Percentiles rank a stretch among this genome's conserved stretches.
Conservation (phyloP, 2,888 invertebrate species). For the Eristalis arbustorum region DNA sequence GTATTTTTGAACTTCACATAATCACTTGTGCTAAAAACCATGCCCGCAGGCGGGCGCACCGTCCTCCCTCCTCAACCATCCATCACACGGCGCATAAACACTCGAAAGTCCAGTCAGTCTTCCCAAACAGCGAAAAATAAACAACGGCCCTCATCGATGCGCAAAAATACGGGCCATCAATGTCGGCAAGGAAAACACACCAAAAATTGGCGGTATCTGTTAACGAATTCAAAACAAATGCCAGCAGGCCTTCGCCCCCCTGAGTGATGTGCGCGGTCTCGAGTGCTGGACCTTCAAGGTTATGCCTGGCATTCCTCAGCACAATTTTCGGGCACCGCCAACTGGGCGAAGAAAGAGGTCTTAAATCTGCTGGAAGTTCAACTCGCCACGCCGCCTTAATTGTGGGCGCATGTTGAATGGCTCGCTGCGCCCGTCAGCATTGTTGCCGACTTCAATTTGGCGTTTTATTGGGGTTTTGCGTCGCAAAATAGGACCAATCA, state of each 20-base stretch:
- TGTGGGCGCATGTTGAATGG: constrained; percentile 26
- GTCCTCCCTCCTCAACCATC: background rate
- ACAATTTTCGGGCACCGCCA: background rate
- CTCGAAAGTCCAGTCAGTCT: background rate
- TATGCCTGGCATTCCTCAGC: background rate
- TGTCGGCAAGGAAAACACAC: constrained; percentile 5
- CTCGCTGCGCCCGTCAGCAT: background rate
- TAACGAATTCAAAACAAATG: constrained; percentile 29
- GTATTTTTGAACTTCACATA: background rate
- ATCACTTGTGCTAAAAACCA: constrained; percentile 14
- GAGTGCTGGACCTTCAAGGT: background rate
- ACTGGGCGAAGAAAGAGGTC: background rate
- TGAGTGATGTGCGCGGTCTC: background rate
- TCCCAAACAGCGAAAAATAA: background rate
- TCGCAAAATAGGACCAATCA: constrained; percentile 38
- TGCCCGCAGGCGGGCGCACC: background rate
- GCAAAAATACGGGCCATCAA: background rate
- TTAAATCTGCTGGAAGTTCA: constrained; percentile 26
- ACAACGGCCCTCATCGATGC: constrained; percentile 3
- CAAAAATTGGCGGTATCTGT: constrained; percentile 22
- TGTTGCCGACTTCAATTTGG: background rate
- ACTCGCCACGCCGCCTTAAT: constrained; percentile 3
- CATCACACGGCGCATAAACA: background rate
- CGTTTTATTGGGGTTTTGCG: background rate
- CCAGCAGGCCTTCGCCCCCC: constrained; percentile 10